Evolutionary conservation across 2,797 vertebrate species (phyloP), one percentile per base, ranked within the genome.

Genomic region (Thunnus albacares): DNA sequence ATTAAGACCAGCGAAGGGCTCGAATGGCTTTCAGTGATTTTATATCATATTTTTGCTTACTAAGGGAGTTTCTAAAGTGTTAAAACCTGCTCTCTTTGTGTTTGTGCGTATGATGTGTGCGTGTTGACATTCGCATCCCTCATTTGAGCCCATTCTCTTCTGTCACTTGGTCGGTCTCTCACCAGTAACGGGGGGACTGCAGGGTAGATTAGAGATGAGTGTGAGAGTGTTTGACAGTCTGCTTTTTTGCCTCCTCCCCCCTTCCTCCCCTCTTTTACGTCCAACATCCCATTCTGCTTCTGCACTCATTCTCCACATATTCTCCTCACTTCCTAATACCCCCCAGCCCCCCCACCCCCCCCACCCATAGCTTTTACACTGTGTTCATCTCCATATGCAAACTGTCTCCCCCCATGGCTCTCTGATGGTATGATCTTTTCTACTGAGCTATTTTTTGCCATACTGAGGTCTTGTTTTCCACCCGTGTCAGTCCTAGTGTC

Each of bases 131-230:
- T 47, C 79, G 58, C 88, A 89, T 86, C 85, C 53, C 26, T 86
- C 87, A 87, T 63, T 61, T 20, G 66, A 84, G 55, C 63, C 64
- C 82, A 77, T 81, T 52, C 47, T 81, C 43, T 62, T 74, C 71
- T 86, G 80, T 79, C 74, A 76, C 79, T 81, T 35, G 80, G 59
- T 78, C 63, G 72, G 77, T 87, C 75, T 80, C 72, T 84, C 83
- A 71, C 53, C 70, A 83, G 62, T 75, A 80, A 65, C 6, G 9
- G 41, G 77, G 58, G 73, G 70, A 28, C 72, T 81, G 56, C 65
- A 83, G 83, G 62, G 75, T 87, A 91, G 87, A 82, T 81, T 82
- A 91, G 88, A 86, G 80, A 83, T 49, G 67, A 82, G 71, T 81
- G 73, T 62, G 74, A 80, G 79, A 83, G 69, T 87, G 87, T 87